Evolutionary conservation across 2,113 vertebrate genomes (phyloP).

Genomic region (Petromus typicus): DNA sequence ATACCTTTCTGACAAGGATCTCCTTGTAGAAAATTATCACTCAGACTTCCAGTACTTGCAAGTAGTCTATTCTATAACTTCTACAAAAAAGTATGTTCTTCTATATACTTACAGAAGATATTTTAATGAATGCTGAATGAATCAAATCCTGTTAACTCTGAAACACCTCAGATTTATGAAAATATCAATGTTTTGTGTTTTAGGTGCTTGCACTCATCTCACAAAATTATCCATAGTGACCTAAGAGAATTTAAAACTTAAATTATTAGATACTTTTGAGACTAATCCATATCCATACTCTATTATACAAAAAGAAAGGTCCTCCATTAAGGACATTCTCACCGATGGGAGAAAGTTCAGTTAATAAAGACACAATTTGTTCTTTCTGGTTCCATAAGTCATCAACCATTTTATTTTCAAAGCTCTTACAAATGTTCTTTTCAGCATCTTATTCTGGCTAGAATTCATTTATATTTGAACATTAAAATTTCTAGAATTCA

Average conservation of each 20-base stretch:
- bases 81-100: conserved; percentile 44
- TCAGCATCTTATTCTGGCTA: conserved; percentile 39
- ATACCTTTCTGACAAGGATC: conserved; percentile 71
- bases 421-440: conserved; percentile 13
- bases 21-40: conserved; percentile 72
- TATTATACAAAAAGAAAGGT: background rate
- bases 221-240: background rate
- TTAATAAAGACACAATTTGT: conserved; percentile 20
- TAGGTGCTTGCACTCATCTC: conserved; percentile 13
- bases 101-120: background rate
- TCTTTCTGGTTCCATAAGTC: background rate
- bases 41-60: conserved; percentile 54
- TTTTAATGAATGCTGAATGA: conserved; percentile 55
- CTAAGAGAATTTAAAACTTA: background rate
- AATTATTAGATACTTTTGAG: background rate
- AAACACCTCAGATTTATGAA: background rate
- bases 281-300: background rate
- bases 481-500: background rate
- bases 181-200: background rate
- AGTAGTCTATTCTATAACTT: conserved; percentile 46
- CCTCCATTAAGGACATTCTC: background rate
- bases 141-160: background rate
- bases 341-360: background rate
- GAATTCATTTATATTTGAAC: background rate
- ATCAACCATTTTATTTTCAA: conserved; percentile 56